Conservation (phyloP, 2,888 invertebrate species). For the Spilarctia lutea region DNA sequence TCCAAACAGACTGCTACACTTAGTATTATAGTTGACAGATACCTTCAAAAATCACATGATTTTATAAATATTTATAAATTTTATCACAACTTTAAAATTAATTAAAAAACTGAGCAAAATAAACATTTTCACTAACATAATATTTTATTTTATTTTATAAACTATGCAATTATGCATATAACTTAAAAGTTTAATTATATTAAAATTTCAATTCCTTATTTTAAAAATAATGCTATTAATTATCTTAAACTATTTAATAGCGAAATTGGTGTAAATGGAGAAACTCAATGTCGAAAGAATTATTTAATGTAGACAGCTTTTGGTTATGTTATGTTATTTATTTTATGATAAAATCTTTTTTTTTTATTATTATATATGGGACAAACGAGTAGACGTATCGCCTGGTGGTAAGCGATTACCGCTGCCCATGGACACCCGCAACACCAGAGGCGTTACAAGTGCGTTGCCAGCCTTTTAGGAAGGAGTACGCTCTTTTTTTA, state of each 20-base stretch:
- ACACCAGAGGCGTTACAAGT: too few relatives aligned
- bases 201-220: constrained; percentile 50
- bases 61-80: constrained; percentile 36
- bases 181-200: constrained; percentile 35
- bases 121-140: constrained; percentile 43
- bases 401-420: too few relatives aligned
- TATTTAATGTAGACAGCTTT: constrained; percentile 3
- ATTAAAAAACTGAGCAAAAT: constrained; percentile 50
- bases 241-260: constrained; percentile 48
- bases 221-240: constrained; percentile 43
- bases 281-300: constrained; percentile 29
- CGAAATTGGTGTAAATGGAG: constrained; percentile 54
- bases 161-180: constrained; percentile 49
- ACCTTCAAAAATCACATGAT: constrained; percentile 22
- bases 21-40: constrained; percentile 18
- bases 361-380: too few relatives aligned
- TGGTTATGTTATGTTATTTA: neutral
- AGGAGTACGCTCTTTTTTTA: too few relatives aligned
- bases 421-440: too few relatives aligned
- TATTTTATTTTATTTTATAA: constrained; percentile 35
- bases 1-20: too few relatives aligned
- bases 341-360: neutral
- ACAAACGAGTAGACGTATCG: too few relatives aligned
- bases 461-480: too few relatives aligned
- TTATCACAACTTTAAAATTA: constrained; percentile 46